phyloP scores from a whole-genome alignment of 2,797 vertebrate species.

The Sebastes taczanowskii region DNA sequence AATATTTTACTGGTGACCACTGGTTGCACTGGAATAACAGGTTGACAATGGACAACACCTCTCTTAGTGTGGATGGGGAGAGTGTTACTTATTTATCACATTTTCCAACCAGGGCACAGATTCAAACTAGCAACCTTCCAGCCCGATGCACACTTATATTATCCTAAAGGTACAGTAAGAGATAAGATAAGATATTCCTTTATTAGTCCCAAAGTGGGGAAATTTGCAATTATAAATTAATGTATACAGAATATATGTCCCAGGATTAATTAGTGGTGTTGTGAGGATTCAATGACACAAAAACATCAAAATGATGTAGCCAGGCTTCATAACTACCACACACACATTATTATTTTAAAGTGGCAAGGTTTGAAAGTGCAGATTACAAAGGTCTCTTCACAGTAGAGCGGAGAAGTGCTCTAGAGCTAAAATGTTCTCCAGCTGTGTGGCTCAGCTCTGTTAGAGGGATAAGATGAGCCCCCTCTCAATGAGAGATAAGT shows the following conservation, averaged over 20 bases:
- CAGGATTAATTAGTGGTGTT: slow-evolving; percentile 6
- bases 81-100: not conserved
- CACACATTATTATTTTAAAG: slow-evolving; percentile 41
- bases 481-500: slow-evolving; percentile 66
- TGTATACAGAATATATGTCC: not conserved
- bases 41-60: not conserved
- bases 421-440: slow-evolving; percentile 64
- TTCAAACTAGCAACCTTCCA: not conserved
- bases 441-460: slow-evolving; percentile 54
- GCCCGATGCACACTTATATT: not conserved
- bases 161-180: not conserved
- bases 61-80: not conserved
- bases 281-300: not conserved
- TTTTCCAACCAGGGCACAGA: not conserved
- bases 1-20: not conserved
- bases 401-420: slow-evolving; percentile 54
- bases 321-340: not conserved
- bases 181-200: too few relatives aligned
- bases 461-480: slow-evolving; percentile 60
- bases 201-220: too few relatives aligned
- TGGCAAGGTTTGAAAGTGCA: slow-evolving; percentile 46
- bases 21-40: not conserved
- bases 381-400: slow-evolving; percentile 64
- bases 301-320: not conserved
- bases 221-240: slow-evolving; percentile 6